Conservation (phyloP, 2,797 vertebrate species). For the Phrynocephalus guinanensis region DNA sequence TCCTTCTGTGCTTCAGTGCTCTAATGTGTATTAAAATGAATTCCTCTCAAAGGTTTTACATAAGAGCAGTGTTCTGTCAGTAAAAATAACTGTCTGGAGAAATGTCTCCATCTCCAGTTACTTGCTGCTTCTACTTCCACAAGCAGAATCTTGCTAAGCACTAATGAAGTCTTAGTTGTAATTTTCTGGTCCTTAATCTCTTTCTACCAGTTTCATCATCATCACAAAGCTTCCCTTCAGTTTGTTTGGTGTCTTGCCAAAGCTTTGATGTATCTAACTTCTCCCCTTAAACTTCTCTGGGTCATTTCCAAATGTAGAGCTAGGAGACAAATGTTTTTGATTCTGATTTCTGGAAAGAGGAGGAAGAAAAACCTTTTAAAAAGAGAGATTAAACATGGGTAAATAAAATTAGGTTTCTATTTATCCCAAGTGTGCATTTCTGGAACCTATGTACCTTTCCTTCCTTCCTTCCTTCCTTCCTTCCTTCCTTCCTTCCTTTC, state of each 20-base stretch:
- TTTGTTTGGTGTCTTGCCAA: conserved; percentile 12
- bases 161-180: conserved; percentile 22
- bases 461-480: not conserved
- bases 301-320: conserved; percentile 30
- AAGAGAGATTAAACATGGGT: conserved; percentile 6
- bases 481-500: not conserved
- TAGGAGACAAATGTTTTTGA: not conserved
- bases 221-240: conserved; percentile 28
- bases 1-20: conserved; percentile 55
- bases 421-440: conserved; percentile 22
- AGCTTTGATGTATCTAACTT: conserved; percentile 19
- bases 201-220: not conserved
- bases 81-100: conserved; percentile 52
- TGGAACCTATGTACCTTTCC: not conserved
- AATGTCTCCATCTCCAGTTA: conserved; percentile 52
- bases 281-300: conserved; percentile 33
- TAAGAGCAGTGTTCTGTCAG: conserved; percentile 44
- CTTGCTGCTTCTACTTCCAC: conserved; percentile 27
- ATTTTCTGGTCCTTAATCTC: conserved; percentile 45
- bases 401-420: conserved; percentile 31
- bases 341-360: conserved; percentile 20
- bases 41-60: conserved; percentile 55
- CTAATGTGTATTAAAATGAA: conserved; percentile 61
- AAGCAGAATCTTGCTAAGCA: conserved; percentile 44
- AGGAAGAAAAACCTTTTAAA: conserved; percentile 34